Evolutionary conservation across 2,797 vertebrate genomes (phyloP).

Genomic region (Calcarius lapponicus): DNA sequence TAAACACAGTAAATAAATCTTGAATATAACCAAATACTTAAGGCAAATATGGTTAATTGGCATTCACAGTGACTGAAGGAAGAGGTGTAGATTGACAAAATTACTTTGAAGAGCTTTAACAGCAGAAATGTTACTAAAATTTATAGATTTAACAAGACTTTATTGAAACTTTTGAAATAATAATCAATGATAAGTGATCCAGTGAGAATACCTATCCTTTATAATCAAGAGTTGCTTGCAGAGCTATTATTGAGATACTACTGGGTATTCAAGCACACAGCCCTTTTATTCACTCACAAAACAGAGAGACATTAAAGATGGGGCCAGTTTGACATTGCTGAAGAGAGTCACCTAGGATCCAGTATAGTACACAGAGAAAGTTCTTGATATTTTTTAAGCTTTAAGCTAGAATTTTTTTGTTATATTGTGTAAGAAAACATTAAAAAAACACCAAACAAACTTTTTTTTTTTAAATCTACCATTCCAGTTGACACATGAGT

Average conservation of each 20-base stretch:
- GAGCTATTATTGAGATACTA: neutral
- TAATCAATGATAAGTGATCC: neutral
- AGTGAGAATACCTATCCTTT: neutral
- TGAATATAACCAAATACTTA: neutral
- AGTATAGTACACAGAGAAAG: neutral
- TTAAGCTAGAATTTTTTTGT: neutral
- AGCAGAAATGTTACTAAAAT: neutral
- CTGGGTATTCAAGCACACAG: neutral
- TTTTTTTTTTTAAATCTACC: neutral
- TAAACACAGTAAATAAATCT: neutral
- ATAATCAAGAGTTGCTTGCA: neutral
- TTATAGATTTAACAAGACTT: neutral
- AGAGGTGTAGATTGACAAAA: neutral
- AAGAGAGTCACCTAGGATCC: neutral
- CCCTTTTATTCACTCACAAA: neutral
- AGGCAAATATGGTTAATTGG: neutral
- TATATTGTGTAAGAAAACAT: neutral
- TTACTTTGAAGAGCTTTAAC: neutral
- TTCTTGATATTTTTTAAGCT: neutral
- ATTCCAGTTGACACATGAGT: neutral
- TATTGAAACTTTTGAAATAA: neutral
- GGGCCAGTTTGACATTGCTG: neutral
- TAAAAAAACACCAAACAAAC: neutral
- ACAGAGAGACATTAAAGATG: rapidly evolving
- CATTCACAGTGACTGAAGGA: neutral